Percentiles rank a stretch among this genome's conserved stretches.
These are phyloP conservation scores for Ptilorrhoa leucosticta DNA, from an alignment of 2,113 vertebrate genomes.

Conservation along the genomic window DNA sequence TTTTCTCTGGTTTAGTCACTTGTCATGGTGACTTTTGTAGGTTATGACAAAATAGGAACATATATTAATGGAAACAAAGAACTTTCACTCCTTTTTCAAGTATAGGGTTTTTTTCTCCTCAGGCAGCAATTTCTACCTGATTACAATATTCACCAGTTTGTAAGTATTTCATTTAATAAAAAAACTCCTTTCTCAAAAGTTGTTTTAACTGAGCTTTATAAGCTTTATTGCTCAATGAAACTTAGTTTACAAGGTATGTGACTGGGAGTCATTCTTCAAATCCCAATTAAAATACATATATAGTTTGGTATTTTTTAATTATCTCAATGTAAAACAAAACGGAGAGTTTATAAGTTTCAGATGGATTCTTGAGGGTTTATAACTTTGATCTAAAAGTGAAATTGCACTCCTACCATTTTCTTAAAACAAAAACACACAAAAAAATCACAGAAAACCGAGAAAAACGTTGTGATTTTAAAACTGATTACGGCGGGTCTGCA, in stretches of 20 bases:
- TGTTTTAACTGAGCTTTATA: slow-evolving; percentile 14
- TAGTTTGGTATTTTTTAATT: slow-evolving; percentile 54
- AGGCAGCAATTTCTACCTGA: neutral
- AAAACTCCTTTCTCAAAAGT: neutral
- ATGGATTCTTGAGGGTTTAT: slow-evolving; percentile 10
- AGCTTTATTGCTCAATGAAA: slow-evolving; percentile 36
- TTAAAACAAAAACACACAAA: neutral
- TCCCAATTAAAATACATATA: slow-evolving; percentile 47
- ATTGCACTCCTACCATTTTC: neutral
- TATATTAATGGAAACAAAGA: slow-evolving; percentile 26
- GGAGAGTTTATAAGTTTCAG: slow-evolving; percentile 14
- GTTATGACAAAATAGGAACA: slow-evolving; percentile 16
- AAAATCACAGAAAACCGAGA: neutral
- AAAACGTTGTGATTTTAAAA: slow-evolving; percentile 4
- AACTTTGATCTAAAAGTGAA: slow-evolving; percentile 36
- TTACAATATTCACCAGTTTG: neutral
- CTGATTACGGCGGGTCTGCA: neutral
- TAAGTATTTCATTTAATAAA: slow-evolving; percentile 11
- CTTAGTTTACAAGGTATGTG: slow-evolving; percentile 29
- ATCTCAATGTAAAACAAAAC: slow-evolving; percentile 30
- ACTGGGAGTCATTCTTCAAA: slow-evolving; percentile 27
- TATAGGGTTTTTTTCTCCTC: neutral
- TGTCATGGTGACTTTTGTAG: slow-evolving; percentile 23
- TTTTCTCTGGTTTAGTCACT: slow-evolving; percentile 1
- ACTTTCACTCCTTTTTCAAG: neutral